Conservation (phyloP, 2,797 vertebrate species). For the Chanos chanos region DNA sequence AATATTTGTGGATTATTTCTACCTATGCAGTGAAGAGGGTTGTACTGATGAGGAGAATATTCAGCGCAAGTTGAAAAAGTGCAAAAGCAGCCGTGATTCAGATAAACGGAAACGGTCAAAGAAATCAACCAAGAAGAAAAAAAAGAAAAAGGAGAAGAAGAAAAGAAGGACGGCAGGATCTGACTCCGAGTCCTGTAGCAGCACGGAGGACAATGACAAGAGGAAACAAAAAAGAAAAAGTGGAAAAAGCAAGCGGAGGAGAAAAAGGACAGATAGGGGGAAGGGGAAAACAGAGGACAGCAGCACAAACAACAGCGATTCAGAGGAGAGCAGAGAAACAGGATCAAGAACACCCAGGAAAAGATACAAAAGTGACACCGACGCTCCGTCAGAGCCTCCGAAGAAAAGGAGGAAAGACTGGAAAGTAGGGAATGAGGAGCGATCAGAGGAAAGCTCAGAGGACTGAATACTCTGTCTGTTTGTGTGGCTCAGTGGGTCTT, state of each 20-base stretch:
- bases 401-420: conserved; percentile 85
- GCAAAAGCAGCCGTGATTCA: conserved; percentile 64
- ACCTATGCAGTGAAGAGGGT: conserved; percentile 63
- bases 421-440: conserved; percentile 60
- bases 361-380: conserved; percentile 44
- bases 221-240: conserved; percentile 61
- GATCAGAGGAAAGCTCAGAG: conserved; percentile 45
- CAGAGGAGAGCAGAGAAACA: conserved; percentile 61
- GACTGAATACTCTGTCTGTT: conserved; percentile 22
- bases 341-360: conserved; percentile 58
- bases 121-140: conserved; percentile 88
- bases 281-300: conserved; percentile 66
- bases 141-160: conserved; percentile 83
- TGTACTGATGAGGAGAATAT: conserved; percentile 55
- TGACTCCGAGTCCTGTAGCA: conserved; percentile 57
- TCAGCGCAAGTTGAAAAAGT: conserved; percentile 71
- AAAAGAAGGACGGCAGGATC: conserved; percentile 70
- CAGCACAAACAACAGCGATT: conserved; percentile 70
- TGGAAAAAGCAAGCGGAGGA: conserved; percentile 61
- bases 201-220: conserved; percentile 41
- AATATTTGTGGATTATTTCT: conserved; percentile 9
- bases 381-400: conserved; percentile 45
- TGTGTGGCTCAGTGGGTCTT: neutral
- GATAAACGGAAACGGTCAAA: conserved; percentile 80
- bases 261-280: conserved; percentile 63